These are phyloP conservation scores for Zophobas atratus DNA, from an alignment of 1,140 invertebrate species.

Conservation along the genomic window DNA sequence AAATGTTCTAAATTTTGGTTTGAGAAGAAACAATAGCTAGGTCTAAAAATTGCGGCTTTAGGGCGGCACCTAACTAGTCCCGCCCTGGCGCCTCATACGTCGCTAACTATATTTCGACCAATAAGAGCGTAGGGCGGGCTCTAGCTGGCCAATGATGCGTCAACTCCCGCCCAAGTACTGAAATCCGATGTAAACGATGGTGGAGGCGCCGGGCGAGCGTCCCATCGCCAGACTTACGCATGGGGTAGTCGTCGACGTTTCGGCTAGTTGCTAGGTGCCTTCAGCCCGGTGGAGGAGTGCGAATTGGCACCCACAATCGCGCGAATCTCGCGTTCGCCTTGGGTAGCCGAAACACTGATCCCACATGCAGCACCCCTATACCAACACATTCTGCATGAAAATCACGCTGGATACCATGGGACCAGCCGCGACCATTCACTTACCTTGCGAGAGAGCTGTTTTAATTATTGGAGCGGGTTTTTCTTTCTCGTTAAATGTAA, in stretches of 20 bases:
- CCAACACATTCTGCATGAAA: conserved; percentile 53
- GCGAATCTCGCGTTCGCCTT: conserved; percentile 79
- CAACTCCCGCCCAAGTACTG: too few species aligned
- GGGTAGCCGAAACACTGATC: conserved; percentile 89
- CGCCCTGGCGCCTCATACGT: too few species aligned
- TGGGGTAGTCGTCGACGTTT: conserved; percentile 38
- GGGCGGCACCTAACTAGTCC: too few species aligned
- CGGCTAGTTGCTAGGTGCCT: conserved; percentile 65
- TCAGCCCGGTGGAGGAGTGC: conserved; percentile 87
- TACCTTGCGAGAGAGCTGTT: neutral
- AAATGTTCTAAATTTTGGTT: too few species aligned
- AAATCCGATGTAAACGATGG: conserved; percentile 20
- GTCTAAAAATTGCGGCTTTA: too few species aligned
- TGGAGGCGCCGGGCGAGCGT: conserved; percentile 42
- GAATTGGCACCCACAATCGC: conserved; percentile 90
- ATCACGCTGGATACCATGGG: conserved; percentile 3
- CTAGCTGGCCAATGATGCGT: too few species aligned
- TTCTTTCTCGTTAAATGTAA: too few species aligned
- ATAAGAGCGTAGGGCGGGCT: too few species aligned
- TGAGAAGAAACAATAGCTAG: too few species aligned
- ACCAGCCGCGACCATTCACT: neutral
- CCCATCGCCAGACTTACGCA: conserved; percentile 53
- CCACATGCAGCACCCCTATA: conserved; percentile 83
- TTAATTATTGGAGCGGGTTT: too few species aligned
- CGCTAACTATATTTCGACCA: too few species aligned